phyloP scores from a whole-genome alignment of 2,113 vertebrate species.

The Ochotona curzoniae region DNA sequence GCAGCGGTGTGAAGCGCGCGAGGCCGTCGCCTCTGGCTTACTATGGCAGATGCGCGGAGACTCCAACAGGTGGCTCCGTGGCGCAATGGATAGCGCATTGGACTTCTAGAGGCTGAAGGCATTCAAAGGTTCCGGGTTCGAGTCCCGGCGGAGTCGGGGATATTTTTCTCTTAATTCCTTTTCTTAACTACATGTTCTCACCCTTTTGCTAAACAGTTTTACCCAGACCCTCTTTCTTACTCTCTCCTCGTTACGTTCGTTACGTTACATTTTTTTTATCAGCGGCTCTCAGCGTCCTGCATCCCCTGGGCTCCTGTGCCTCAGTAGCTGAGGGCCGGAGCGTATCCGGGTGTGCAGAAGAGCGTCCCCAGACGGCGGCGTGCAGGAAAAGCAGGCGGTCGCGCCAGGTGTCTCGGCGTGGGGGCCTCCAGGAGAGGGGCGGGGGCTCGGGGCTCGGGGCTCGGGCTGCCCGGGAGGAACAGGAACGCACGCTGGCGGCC shows the following conservation, averaged over 20 bases:
- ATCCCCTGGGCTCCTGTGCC: rapidly evolving
- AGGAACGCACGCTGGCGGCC: too few species aligned
- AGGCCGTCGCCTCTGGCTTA: slow-evolving; percentile 73
- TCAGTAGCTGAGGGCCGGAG: too few species aligned
- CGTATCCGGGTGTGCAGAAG: neutral
- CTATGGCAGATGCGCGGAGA: rapidly evolving
- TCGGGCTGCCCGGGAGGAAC: too few species aligned
- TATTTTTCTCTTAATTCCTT: neutral
- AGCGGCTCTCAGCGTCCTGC: rapidly evolving
- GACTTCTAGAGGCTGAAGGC: slow-evolving; percentile 91
- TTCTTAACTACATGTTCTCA: neutral
- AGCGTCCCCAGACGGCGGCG: neutral
- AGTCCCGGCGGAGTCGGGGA: slow-evolving; percentile 92
- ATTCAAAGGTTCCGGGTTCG: slow-evolving; percentile 96
- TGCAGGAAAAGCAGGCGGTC: neutral
- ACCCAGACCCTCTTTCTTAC: neutral
- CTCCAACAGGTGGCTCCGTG: slow-evolving; percentile 94
- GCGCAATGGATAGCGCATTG: slow-evolving; percentile 96
- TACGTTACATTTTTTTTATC: neutral
- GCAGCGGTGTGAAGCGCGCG: neutral
- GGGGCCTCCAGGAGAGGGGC: neutral
- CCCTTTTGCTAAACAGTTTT: neutral
- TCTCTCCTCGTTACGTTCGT: rapidly evolving
- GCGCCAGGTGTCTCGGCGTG: neutral
- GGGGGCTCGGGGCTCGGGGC: neutral